Evolutionary conservation across 53 echinoderm and acorn worm genomes (phyloP).

Genomic region (Patiria pectinifera): DNA sequence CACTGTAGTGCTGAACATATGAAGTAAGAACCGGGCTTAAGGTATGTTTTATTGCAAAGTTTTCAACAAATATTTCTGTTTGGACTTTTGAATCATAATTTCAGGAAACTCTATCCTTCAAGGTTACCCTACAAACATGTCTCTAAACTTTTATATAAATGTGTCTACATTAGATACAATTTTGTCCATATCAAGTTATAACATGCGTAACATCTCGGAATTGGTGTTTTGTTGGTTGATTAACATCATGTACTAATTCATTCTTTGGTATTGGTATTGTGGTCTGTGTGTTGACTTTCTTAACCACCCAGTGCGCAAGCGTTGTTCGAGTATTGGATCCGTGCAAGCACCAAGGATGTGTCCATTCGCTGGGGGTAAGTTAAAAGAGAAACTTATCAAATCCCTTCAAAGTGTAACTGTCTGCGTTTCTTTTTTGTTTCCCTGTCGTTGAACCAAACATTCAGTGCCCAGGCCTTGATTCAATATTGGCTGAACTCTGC

Average conservation of each 20-base stretch:
- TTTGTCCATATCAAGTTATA: too few relatives aligned
- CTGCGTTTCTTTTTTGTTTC: conserved; percentile 38
- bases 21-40: too few relatives aligned
- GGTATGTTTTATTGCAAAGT: too few relatives aligned
- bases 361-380: conserved; percentile 55
- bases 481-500: conserved; percentile 82
- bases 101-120: too few relatives aligned
- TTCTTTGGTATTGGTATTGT: not conserved
- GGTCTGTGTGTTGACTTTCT: not conserved
- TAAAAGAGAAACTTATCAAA: not conserved
- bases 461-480: conserved; percentile 95
- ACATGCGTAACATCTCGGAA: too few relatives aligned
- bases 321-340: conserved; percentile 88
- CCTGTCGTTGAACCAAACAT: not conserved
- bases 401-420: not conserved
- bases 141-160: too few relatives aligned
- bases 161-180: too few relatives aligned
- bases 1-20: too few relatives aligned
- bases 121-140: too few relatives aligned
- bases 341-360: conserved; percentile 25
- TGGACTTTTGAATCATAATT: too few relatives aligned
- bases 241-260: not conserved
- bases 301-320: conserved; percentile 70
- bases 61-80: too few relatives aligned
- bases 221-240: too few relatives aligned